phyloP scores from a whole-genome alignment of 37 sponge, comb jelly and placozoan genomes.

The Agelas oroides region DNA sequence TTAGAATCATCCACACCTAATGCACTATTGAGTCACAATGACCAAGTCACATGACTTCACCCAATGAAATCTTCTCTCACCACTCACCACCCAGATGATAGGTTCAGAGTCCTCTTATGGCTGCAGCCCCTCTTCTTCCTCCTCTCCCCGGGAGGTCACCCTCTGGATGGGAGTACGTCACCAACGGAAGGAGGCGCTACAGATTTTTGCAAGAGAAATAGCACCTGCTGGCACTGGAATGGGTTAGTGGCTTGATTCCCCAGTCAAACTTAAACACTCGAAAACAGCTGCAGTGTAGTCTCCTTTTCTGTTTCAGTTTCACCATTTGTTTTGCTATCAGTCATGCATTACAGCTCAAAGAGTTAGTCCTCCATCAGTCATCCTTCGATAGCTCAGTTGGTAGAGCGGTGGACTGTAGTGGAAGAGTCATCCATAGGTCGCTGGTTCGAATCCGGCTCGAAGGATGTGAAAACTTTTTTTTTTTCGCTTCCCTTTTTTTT shows the following conservation, averaged over 20 bases:
- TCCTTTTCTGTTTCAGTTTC: too few relatives aligned
- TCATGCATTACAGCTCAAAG: too few relatives aligned
- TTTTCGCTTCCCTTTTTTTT: too few relatives aligned
- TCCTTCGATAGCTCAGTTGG: conserved; percentile 69
- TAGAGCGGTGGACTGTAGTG: conserved; percentile 79
- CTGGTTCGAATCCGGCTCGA: too few relatives aligned
- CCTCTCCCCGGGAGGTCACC: conserved; percentile 66
- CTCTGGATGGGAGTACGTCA: conserved; percentile 90
- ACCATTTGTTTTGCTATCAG: too few relatives aligned
- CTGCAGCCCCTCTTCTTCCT: neutral
- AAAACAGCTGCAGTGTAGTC: too few relatives aligned
- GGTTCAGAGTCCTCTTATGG: conserved; percentile 74
- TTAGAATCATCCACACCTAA: too few relatives aligned
- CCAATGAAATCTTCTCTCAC: neutral
- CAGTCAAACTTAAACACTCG: neutral
- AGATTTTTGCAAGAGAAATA: conserved; percentile 84
- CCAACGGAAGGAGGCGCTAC: conserved; percentile 81
- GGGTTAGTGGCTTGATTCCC: conserved; percentile 44
- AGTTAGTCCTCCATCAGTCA: neutral
- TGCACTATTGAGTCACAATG: too few relatives aligned
- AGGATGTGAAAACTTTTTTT: too few relatives aligned
- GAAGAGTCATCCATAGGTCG: too few relatives aligned
- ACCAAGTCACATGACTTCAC: too few relatives aligned
- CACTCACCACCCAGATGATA: conserved; percentile 40
- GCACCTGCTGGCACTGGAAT: conserved; percentile 98